Evolutionary conservation across 2,888 invertebrate species (phyloP).

Genomic region (Arge pagana): DNA sequence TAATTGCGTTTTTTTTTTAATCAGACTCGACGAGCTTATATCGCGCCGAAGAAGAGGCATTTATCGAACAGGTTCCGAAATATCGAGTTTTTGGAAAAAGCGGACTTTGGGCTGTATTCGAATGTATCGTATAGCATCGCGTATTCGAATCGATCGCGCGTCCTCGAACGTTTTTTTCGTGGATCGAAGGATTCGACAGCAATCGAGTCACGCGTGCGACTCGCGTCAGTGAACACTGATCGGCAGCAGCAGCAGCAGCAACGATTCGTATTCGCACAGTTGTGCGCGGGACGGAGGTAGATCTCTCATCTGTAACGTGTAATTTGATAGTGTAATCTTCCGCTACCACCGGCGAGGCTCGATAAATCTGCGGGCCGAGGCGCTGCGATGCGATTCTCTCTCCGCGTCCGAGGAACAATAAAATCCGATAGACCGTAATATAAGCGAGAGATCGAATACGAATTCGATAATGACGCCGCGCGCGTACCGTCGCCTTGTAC

Average conservation of each 20-base stretch:
- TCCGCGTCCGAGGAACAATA: too few species aligned
- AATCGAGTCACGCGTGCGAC: not conserved
- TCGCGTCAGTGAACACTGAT: slow-evolving; percentile 10
- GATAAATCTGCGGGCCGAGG: not conserved
- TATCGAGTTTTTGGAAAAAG: too few species aligned
- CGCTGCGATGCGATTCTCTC: too few species aligned
- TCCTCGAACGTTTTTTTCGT: too few species aligned
- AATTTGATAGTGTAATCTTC: slow-evolving; percentile 21
- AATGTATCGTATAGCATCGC: too few species aligned
- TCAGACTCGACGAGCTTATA: too few species aligned
- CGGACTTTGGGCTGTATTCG: too few species aligned
- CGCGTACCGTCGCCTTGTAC: not conserved
- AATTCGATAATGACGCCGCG: slow-evolving; percentile 2
- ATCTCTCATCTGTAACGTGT: slow-evolving; percentile 13
- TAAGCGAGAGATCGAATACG: slow-evolving; percentile 8
- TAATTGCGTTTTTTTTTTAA: too few species aligned
- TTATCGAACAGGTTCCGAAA: too few species aligned
- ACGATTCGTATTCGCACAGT: not conserved
- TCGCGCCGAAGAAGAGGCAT: too few species aligned
- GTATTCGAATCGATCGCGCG: slow-evolving; percentile 4
- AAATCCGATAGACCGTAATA: too few species aligned
- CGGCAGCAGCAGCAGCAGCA: slow-evolving; percentile 10
- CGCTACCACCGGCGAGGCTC: slow-evolving; percentile 1
- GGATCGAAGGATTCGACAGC: too few species aligned
- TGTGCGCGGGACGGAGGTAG: slow-evolving; percentile 1